These are phyloP conservation scores for Micrastur ruficollis DNA, from an alignment of 2,797 vertebrate species.

Conservation along the genomic window DNA sequence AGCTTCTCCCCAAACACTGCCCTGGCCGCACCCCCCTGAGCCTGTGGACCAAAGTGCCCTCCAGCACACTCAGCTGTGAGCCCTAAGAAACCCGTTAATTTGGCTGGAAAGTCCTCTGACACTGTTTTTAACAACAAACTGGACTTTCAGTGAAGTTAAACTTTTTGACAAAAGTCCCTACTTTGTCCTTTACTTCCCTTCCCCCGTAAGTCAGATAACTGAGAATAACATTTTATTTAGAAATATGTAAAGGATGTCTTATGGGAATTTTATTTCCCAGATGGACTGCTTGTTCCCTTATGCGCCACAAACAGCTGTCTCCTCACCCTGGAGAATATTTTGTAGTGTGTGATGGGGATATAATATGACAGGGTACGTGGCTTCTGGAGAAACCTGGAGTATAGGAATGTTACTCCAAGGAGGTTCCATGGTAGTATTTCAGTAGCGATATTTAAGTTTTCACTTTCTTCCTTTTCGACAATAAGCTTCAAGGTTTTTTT, in stretches of 20 bases:
- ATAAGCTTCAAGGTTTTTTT: not conserved
- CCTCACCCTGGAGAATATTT: not conserved
- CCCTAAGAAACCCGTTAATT: not conserved
- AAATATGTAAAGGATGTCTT: not conserved
- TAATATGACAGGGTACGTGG: not conserved
- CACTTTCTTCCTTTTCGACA: not conserved
- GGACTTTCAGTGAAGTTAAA: not conserved
- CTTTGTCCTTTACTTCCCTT: not conserved
- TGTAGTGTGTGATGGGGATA: not conserved
- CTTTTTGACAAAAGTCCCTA: not conserved
- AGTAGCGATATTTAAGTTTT: not conserved
- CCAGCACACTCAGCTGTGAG: not conserved
- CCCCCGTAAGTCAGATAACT: not conserved
- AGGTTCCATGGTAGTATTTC: not conserved
- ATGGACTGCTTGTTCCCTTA: not conserved
- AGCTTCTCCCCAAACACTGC: not conserved
- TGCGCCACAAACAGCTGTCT: conserved; percentile 11
- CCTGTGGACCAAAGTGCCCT: not conserved
- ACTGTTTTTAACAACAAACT: not conserved
- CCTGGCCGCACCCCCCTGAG: accelerated
- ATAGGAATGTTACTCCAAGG: not conserved
- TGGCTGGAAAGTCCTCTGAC: not conserved
- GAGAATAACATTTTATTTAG: conserved; percentile 3
- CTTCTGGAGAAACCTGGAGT: not conserved
- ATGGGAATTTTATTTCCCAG: conserved; percentile 1